A percentile compares a stretch with the other conserved stretches of the same genome.
Conservation (phyloP, 2,888 invertebrate genomes). For the Troides helena region DNA sequence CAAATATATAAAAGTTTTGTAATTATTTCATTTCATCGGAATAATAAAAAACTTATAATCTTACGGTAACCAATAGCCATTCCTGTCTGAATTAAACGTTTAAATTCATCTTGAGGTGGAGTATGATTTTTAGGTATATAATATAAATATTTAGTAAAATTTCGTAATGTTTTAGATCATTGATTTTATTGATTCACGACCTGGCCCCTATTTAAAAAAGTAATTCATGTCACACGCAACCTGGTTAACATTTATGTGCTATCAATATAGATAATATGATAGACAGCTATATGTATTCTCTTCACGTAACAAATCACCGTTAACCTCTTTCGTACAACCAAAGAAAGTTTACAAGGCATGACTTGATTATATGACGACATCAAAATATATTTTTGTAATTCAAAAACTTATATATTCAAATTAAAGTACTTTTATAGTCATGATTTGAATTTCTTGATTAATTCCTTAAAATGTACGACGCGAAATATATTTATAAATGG, state of each 20-base stretch:
- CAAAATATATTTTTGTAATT: conserved; percentile 12
- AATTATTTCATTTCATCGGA: too few species aligned
- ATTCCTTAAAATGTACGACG: neutral
- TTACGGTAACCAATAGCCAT: too few species aligned
- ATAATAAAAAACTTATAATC: too few species aligned
- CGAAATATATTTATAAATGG: too few species aligned
- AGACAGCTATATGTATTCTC: conserved; percentile 55
- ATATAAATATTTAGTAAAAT: too few species aligned
- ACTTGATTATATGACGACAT: conserved; percentile 35
- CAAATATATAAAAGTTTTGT: too few species aligned
- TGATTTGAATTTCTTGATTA: neutral
- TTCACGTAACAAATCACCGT: conserved; percentile 65
- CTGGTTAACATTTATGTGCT: conserved; percentile 49
- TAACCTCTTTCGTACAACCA: conserved; percentile 69
- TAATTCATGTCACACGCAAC: neutral
- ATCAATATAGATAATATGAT: conserved; percentile 42
- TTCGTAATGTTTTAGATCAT: too few species aligned
- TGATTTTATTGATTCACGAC: too few species aligned
- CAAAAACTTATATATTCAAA: conserved; percentile 8
- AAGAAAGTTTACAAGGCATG: conserved; percentile 66
- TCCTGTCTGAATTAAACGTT: too few species aligned
- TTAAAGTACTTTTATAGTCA: neutral
- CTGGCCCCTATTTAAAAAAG: neutral
- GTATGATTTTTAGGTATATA: too few species aligned
- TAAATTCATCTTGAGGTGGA: too few species aligned